Percentiles rank a stretch among this genome's conserved stretches.
Evolutionary conservation across 2,113 vertebrate genomes (phyloP).

Genomic region (Odontophorus gujanensis): DNA sequence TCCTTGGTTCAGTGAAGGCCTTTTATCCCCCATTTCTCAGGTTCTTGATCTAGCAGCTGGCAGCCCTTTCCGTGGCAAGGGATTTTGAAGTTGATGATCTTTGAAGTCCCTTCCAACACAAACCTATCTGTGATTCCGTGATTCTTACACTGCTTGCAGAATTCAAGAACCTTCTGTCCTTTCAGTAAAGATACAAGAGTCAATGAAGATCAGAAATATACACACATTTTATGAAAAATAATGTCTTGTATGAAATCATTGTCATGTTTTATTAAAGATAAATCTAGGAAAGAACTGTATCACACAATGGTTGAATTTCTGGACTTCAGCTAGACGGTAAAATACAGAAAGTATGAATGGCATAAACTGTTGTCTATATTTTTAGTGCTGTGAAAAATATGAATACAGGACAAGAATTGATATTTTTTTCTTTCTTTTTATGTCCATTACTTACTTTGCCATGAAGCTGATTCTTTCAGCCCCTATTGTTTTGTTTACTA

Average conservation of each 20-base stretch:
- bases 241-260: not conserved
- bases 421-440: conserved; percentile 25
- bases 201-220: not conserved
- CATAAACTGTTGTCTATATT: not conserved
- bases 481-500: conserved; percentile 8
- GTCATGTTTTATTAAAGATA: not conserved
- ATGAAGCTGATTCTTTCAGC: conserved; percentile 11
- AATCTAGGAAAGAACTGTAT: not conserved
- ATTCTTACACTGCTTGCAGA: not conserved
- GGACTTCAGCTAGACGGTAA: not conserved
- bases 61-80: too few relatives aligned
- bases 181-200: not conserved
- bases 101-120: too few relatives aligned
- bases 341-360: not conserved
- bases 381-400: not conserved
- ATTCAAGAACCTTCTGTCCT: not conserved
- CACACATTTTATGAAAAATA: not conserved
- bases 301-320: not conserved
- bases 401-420: not conserved
- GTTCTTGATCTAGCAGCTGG: too few relatives aligned
- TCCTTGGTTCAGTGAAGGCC: too few relatives aligned
- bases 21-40: too few relatives aligned
- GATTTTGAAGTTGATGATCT: too few relatives aligned
- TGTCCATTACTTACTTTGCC: not conserved
- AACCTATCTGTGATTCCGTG: too few relatives aligned